These are phyloP conservation scores for Phorcus lineatus DNA, from an alignment of 2,888 invertebrate genomes.

Conservation along the genomic window DNA sequence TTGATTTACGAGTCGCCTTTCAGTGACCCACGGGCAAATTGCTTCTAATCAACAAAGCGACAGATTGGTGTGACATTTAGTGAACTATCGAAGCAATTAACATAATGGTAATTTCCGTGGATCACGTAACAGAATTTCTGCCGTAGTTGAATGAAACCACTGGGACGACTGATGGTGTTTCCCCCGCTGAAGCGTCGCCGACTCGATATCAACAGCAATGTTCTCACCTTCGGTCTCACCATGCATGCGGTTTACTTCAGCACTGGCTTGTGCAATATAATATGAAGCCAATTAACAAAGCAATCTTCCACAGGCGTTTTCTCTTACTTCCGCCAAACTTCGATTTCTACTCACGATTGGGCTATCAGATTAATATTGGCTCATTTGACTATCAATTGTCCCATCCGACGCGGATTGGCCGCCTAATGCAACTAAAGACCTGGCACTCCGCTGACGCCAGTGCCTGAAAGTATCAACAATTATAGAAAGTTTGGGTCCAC, in stretches of 20 bases:
- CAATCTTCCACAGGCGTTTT: conserved; percentile 20
- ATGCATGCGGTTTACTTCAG: not conserved
- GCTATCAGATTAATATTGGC: conserved; percentile 17
- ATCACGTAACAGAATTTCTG: no score
- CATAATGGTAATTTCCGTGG: no score
- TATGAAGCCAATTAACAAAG: conserved; percentile 16
- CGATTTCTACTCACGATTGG: conserved; percentile 17
- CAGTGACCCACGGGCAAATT: no score
- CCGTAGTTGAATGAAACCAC: no score
- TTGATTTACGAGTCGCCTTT: no score
- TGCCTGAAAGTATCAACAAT: conserved; percentile 6
- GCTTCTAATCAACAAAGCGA: no score
- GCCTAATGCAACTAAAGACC: not conserved
- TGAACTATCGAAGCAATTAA: no score
- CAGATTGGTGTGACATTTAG: no score
- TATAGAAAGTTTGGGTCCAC: not conserved
- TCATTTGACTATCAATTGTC: conserved; percentile 24
- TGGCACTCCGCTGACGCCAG: not conserved
- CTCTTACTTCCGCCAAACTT: conserved; percentile 23
- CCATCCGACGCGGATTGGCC: conserved; percentile 10
- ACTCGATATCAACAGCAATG: not conserved
- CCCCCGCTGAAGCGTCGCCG: no score
- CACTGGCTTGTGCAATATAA: not conserved
- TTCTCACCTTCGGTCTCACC: conserved; percentile 20
- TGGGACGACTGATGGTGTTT: no score